Evolutionary conservation across 2,888 invertebrate genomes (phyloP).

Genomic region (Taenaris catops): DNA sequence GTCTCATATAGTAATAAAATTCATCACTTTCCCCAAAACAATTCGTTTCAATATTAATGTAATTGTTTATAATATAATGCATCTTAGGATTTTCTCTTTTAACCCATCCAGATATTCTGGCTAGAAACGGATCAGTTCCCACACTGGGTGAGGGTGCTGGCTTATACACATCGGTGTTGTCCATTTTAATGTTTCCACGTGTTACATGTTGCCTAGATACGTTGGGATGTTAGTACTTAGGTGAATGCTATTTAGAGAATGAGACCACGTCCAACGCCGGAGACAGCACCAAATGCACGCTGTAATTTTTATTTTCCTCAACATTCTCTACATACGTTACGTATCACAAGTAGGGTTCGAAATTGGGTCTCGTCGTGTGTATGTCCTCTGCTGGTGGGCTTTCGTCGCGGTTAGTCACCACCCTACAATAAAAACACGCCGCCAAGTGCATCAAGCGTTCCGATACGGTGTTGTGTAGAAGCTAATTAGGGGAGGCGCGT

Average conservation of each 20-base stretch:
- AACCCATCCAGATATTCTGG: conserved; percentile 81
- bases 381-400: no score
- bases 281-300: conserved; percentile 39
- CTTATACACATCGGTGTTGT: conserved; percentile 70
- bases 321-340: no score
- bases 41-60: conserved; percentile 14
- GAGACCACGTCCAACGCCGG: conserved; percentile 49
- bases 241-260: conserved; percentile 71
- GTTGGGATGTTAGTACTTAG: conserved; percentile 69
- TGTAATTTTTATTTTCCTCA: no score
- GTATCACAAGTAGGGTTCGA: no score
- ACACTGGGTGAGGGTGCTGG: conserved; percentile 82
- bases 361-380: no score
- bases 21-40: conserved; percentile 4
- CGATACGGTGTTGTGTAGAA: no score
- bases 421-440: no score
- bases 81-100: conserved; percentile 67
- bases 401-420: no score
- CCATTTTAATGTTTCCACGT: conserved; percentile 49
- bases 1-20: conserved; percentile 11
- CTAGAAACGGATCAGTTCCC: conserved; percentile 83
- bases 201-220: conserved; percentile 65
- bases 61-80: conserved; percentile 43
- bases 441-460: no score
- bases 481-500: no score